These are phyloP conservation scores for Phengaris arion DNA, from an alignment of 2,888 invertebrate genomes.

Conservation along the genomic window DNA sequence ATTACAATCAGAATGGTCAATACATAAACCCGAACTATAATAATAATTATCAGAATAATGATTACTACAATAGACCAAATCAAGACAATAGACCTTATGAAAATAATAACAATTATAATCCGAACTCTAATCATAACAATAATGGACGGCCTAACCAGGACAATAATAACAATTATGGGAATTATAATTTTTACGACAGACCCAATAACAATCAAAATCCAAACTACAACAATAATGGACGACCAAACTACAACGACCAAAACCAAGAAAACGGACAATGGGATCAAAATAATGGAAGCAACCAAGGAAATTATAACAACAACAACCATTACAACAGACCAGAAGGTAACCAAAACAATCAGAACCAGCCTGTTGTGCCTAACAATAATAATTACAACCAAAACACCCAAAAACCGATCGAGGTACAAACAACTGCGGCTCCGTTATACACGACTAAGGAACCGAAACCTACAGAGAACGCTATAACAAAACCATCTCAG, in stretches of 20 bases:
- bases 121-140: conserved; percentile 28
- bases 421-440: conserved; percentile 37
- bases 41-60: conserved; percentile 28
- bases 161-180: conserved; percentile 24
- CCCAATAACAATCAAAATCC: conserved; percentile 32
- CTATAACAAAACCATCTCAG: conserved; percentile 46
- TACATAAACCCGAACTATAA: neutral
- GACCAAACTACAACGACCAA: neutral
- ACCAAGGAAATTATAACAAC: conserved; percentile 29
- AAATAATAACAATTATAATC: conserved; percentile 29
- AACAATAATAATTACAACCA: neutral
- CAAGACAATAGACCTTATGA: conserved; percentile 38
- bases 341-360: neutral
- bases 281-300: conserved; percentile 10
- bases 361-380: conserved; percentile 28
- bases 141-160: conserved; percentile 29
- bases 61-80: conserved; percentile 30
- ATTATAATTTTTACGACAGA: conserved; percentile 29
- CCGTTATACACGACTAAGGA: conserved; percentile 20
- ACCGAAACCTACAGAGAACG: conserved; percentile 33
- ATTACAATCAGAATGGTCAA: conserved; percentile 9
- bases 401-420: conserved; percentile 18
- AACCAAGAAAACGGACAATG: conserved; percentile 11
- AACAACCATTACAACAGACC: conserved; percentile 23
- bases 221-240: conserved; percentile 18